Percentiles rank a stretch among this genome's conserved stretches.
Evolutionary conservation across 2,888 invertebrate species (phyloP).

Genomic region (Aspidiotus rigidus): DNA sequence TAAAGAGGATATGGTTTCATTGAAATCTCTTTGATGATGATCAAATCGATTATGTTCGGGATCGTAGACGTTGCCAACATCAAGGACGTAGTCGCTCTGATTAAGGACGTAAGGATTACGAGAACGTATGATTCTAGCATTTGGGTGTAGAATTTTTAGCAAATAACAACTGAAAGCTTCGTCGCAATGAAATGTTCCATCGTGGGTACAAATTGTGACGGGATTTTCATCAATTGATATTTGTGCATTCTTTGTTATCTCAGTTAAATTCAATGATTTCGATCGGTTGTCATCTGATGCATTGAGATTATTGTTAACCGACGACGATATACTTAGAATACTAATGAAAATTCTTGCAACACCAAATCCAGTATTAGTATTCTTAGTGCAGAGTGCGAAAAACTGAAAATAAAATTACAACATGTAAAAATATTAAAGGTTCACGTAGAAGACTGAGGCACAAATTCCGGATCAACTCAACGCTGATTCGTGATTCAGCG

Average conservation of each 20-base stretch:
- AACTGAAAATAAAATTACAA: too few relatives aligned
- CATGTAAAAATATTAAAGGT: too few relatives aligned
- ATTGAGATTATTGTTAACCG: too few relatives aligned
- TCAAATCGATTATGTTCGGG: slow-evolving; percentile 70
- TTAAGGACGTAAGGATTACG: slow-evolving; percentile 53
- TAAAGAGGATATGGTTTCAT: slow-evolving; percentile 56
- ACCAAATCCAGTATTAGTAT: too few relatives aligned
- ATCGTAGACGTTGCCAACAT: slow-evolving; percentile 83
- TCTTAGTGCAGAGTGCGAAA: too few relatives aligned
- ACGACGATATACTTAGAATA: too few relatives aligned
- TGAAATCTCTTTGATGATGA: slow-evolving; percentile 80
- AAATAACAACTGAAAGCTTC: slow-evolving; percentile 88
- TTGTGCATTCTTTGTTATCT: not conserved
- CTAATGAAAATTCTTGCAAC: too few relatives aligned
- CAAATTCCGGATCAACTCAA: too few relatives aligned
- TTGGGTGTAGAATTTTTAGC: slow-evolving; percentile 68
- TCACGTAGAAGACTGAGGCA: too few relatives aligned
- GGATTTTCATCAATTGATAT: not conserved
- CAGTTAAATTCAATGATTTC: too few relatives aligned
- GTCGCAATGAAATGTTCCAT: slow-evolving; percentile 86
- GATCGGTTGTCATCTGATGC: too few relatives aligned
- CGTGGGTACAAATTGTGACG: slow-evolving; percentile 50
- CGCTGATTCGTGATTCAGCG: too few relatives aligned
- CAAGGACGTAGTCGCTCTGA: slow-evolving; percentile 85
- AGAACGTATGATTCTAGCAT: slow-evolving; percentile 65